Conservation (phyloP, 2,888 invertebrate species). For the Unio delphinus region DNA sequence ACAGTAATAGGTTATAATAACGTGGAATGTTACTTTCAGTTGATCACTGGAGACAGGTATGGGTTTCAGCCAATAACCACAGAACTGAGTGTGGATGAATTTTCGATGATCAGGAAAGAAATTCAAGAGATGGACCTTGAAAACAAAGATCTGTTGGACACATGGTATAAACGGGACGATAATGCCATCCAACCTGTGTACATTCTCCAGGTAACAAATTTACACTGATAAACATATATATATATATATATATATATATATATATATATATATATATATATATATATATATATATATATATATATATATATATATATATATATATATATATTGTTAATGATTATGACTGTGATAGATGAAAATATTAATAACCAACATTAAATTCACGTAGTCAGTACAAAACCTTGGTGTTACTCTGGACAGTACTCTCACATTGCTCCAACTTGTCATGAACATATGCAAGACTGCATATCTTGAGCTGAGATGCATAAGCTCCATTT, state of each 20-base stretch:
- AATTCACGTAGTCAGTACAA: no score
- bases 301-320: no score
- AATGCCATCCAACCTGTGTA: conserved; percentile 62
- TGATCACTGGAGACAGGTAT: conserved; percentile 62
- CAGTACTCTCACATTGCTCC: no score
- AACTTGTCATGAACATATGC: no score
- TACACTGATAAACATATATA: background rate
- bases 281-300: background rate
- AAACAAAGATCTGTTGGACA: conserved; percentile 44
- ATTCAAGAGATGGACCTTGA: conserved; percentile 33
- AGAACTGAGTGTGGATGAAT: conserved; percentile 49
- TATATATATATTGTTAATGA: background rate
- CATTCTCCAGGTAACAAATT: conserved; percentile 55
- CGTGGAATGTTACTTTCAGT: conserved; percentile 11
- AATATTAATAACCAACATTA: no score
- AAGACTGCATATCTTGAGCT: no score
- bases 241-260: no score
- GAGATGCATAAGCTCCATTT: no score
- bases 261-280: no score
- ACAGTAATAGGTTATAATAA: background rate
- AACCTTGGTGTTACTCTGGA: no score
- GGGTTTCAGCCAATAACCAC: conserved; percentile 64
- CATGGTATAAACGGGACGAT: conserved; percentile 64
- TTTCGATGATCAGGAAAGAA: conserved; percentile 42
- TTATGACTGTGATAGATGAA: no score